Evolutionary conservation across 1,140 invertebrate genomes (phyloP).

Genomic region (Steinernema khuongi): DNA sequence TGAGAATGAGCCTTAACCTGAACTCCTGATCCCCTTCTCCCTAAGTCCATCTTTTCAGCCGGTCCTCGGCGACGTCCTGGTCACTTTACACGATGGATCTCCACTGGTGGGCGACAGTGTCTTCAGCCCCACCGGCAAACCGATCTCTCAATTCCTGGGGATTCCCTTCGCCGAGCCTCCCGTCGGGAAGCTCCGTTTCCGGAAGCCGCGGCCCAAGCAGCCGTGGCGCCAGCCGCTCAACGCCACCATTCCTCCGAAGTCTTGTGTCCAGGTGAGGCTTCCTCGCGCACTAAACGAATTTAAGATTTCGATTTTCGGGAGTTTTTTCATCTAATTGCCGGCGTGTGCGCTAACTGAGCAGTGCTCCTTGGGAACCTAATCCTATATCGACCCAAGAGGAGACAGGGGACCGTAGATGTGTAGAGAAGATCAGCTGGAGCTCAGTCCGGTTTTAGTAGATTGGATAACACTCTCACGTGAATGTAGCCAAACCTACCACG

Average conservation of each 20-base stretch:
- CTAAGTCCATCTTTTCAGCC: conserved; percentile 4
- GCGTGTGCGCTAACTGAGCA: not conserved
- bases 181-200: conserved; percentile 49
- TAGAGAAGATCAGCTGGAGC: too few relatives aligned
- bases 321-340: too few relatives aligned
- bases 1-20: not conserved
- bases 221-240: conserved; percentile 58
- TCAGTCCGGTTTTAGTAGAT: too few relatives aligned
- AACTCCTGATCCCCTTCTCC: too few relatives aligned
- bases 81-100: conserved; percentile 54
- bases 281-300: conserved; percentile 4
- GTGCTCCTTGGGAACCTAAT: not conserved
- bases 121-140: conserved; percentile 45
- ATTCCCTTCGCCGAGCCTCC: conserved; percentile 60
- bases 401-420: too few relatives aligned
- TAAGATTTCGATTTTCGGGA: too few relatives aligned
- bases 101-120: conserved; percentile 50
- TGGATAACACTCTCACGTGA: too few relatives aligned
- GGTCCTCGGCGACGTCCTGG: conserved; percentile 28
- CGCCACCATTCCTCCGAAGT: conserved; percentile 75
- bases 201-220: conserved; percentile 54
- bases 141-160: conserved; percentile 52
- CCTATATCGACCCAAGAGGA: too few relatives aligned
- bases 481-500: too few relatives aligned
- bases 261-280: conserved; percentile 71